phyloP scores from a whole-genome alignment of 2,888 invertebrate species.

The Dolomedes plantarius region DNA sequence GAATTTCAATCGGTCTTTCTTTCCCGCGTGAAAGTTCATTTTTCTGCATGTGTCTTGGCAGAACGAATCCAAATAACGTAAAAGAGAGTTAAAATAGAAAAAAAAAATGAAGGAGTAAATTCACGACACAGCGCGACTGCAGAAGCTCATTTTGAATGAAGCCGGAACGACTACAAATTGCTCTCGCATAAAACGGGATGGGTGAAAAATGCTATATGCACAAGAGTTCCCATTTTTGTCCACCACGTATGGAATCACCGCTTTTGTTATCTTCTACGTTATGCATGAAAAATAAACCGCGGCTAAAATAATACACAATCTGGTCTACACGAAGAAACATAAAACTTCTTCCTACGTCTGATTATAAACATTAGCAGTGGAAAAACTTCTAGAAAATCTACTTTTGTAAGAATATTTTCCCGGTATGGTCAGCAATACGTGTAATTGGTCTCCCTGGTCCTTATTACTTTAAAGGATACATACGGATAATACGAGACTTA shows the following conservation, averaged over 20 bases:
- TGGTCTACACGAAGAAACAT: no score
- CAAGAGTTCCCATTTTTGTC: slow-evolving; percentile 48
- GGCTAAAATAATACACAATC: no score
- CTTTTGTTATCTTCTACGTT: no score
- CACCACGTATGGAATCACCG: slow-evolving; percentile 1
- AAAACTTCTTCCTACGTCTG: no score
- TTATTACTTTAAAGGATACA: no score
- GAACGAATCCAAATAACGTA: slow-evolving; percentile 57
- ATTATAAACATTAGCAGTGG: no score
- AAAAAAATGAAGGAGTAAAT: slow-evolving; percentile 19
- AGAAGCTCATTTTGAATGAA: slow-evolving; percentile 62
- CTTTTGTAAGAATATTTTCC: no score
- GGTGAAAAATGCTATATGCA: background rate
- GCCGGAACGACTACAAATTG: slow-evolving; percentile 62
- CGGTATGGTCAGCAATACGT: no score
- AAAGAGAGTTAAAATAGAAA: slow-evolving; percentile 15
- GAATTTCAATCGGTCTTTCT: slow-evolving; percentile 57
- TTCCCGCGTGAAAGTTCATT: slow-evolving; percentile 64
- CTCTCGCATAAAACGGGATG: slow-evolving; percentile 47
- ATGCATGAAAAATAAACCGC: no score
- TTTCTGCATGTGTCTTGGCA: slow-evolving; percentile 37
- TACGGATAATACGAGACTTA: no score
- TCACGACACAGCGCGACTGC: slow-evolving; percentile 28
- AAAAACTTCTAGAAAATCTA: no score
- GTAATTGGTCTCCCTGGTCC: no score